These are phyloP conservation scores for Trisateles emortualis DNA, from an alignment of 2,888 invertebrate species.

Conservation along the genomic window DNA sequence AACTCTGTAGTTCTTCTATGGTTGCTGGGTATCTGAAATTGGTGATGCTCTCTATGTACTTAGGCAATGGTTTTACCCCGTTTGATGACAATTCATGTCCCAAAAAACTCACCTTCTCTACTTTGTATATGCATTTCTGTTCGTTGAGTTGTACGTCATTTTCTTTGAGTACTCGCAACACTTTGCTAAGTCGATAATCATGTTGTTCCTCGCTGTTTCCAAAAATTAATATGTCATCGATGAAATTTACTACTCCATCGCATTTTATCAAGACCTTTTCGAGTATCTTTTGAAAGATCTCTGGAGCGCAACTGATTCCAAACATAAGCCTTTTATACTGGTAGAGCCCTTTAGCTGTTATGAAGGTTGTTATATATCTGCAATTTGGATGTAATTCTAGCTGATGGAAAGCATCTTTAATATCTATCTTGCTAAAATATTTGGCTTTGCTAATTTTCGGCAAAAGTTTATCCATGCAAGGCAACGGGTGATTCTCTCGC, in stretches of 20 bases:
- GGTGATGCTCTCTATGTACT: constrained; percentile 5
- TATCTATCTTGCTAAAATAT: no score
- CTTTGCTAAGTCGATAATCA: not conserved
- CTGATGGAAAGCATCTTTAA: no score
- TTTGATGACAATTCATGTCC: constrained; percentile 4
- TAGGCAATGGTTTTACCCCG: constrained; percentile 2
- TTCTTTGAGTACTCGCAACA: not conserved
- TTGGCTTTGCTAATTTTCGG: no score
- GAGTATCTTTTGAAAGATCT: constrained; percentile 54
- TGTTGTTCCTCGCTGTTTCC: constrained; percentile 26
- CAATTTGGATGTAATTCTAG: no score
- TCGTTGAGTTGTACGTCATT: not conserved
- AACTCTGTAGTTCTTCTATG: constrained; percentile 47
- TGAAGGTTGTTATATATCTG: no score
- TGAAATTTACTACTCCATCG: constrained; percentile 43
- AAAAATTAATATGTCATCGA: constrained; percentile 47
- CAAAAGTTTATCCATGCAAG: no score
- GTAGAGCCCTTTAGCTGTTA: no score
- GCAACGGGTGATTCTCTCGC: no score
- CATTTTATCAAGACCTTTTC: constrained; percentile 40
- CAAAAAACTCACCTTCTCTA: not conserved
- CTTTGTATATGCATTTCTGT: constrained; percentile 5
- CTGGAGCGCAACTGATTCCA: constrained; percentile 67
- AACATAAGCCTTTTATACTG: no score
- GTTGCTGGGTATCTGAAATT: constrained; percentile 29